Evolutionary conservation across 1,140 invertebrate genomes (phyloP).

Genomic region (Drosophila santomea): DNA sequence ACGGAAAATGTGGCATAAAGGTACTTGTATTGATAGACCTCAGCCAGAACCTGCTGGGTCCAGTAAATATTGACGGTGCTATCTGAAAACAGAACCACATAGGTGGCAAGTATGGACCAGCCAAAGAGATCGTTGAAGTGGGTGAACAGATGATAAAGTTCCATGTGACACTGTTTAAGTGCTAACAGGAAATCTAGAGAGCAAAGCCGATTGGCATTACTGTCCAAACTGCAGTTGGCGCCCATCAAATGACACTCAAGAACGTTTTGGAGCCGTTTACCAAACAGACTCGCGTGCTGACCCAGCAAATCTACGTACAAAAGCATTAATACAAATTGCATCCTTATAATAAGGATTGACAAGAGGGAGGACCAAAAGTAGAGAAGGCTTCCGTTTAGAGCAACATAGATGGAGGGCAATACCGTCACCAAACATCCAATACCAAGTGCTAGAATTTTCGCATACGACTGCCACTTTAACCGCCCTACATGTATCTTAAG

Average conservation of each 20-base stretch:
- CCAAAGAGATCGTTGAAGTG: constrained; percentile 59
- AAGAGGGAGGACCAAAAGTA: constrained; percentile 62
- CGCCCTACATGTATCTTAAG: constrained; percentile 14
- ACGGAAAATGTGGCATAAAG: constrained; percentile 31
- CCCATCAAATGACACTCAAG: constrained; percentile 31
- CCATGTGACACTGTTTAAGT: constrained; percentile 61
- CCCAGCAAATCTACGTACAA: constrained; percentile 56
- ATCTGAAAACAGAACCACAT: constrained; percentile 68
- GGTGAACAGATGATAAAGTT: constrained; percentile 45
- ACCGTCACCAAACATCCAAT: constrained; percentile 14
- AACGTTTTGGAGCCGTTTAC: constrained; percentile 30
- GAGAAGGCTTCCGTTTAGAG: constrained; percentile 3
- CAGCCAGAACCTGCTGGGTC: constrained; percentile 47
- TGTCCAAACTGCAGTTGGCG: constrained; percentile 32
- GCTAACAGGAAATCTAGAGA: constrained; percentile 61
- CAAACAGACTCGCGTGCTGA: constrained; percentile 44
- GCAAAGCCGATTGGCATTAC: constrained; percentile 44
- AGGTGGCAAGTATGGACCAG: constrained; percentile 59
- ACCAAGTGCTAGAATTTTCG: constrained; percentile 46
- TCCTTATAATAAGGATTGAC: constrained; percentile 38
- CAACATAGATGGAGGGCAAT: constrained; percentile 13
- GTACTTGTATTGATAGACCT: constrained; percentile 34
- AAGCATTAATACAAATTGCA: constrained; percentile 60
- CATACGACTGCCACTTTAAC: constrained; percentile 12
- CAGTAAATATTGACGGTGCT: constrained; percentile 66